Base-by-base conservation (phyloP, 2,888 invertebrate species). In the Limnephilus marmoratus region DNA sequence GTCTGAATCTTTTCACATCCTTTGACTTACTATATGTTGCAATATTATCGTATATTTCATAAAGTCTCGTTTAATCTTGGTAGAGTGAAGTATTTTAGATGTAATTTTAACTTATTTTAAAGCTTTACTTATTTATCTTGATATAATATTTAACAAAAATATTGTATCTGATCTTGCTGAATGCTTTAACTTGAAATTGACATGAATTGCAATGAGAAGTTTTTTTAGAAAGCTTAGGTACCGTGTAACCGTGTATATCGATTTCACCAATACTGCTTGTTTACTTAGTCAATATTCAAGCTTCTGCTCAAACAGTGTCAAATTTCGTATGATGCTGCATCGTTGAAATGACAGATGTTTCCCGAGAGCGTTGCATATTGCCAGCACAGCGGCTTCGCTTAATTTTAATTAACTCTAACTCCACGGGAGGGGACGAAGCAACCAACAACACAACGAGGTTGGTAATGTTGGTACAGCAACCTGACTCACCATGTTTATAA, bases 361-460 rank as follows among this genome's bases (percentile, higher is more conserved):
- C 15, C 83, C 18, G 83, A 53, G 31, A 34, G 29, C n/a, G 29
- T 68, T 87, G 86, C 45, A 88, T 31, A 68, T 68, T 37, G 37
- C 88, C 29, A 80, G 31, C 88, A 41, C 85, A 29, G 85, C 85
- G 49, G 15, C 86, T 86, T 37, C 49, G 15, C 31, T n/a, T 68
- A 68, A 68, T 68, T 68, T 89, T 89, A 89, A 89, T 89, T 89
- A 89, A 89, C 88, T 88, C 88, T 68, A 31, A 29, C 88, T 37
- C 68, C 88, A n/a, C 68, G 34, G 49, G 87, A 68, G 87, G 53
- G 49, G 45, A 87, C n/a, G 49, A 87, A 29, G 37, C 34, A 68
- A 68, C 68, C 18, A 68, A n/a, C 68, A 24, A 24, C 68, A 68
- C 68, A 68, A 24, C 68, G 68, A 68, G 1, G 68, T 68, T 68